phyloP scores from a whole-genome alignment of 2,888 invertebrate species.

The Ophion obscuratus region DNA sequence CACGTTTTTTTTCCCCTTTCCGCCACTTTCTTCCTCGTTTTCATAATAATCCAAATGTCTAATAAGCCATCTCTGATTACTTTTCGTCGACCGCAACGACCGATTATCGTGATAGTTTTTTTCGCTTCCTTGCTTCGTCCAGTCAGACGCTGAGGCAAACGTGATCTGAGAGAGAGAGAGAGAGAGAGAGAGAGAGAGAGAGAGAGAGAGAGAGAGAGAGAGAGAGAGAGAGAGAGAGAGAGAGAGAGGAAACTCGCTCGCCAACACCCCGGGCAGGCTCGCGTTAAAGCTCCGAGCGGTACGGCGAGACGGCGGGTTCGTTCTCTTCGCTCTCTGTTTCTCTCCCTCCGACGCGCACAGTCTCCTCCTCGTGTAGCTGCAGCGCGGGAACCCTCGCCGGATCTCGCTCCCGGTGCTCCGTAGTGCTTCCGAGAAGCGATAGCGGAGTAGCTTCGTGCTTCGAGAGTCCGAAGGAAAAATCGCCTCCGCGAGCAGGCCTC shows the following conservation, averaged over 20 bases:
- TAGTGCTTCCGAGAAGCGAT: constrained; percentile 75
- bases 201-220: constrained; percentile 37
- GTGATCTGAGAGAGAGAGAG: constrained; percentile 55
- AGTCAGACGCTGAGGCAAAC: constrained; percentile 52
- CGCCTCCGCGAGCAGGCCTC: constrained; percentile 56
- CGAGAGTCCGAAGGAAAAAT: constrained; percentile 48
- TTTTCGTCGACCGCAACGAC: constrained; percentile 19
- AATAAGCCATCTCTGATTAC: too few relatives aligned
- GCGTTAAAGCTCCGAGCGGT: constrained; percentile 61
- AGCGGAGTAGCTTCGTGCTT: constrained; percentile 58
- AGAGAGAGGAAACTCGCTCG: constrained; percentile 59
- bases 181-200: too few relatives aligned
- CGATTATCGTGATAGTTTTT: constrained; percentile 55
- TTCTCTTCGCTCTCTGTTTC: constrained; percentile 42
- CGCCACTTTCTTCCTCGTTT: background rate
- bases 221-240: too few relatives aligned
- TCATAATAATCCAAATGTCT: background rate
- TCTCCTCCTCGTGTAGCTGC: constrained; percentile 49
- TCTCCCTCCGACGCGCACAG: constrained; percentile 40
- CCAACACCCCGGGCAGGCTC: constrained; percentile 66
- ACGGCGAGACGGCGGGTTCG: constrained; percentile 47
- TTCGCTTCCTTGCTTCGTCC: background rate
- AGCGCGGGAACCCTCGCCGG: constrained; percentile 60
- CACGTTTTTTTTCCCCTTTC: background rate
- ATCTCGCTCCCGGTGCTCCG: constrained; percentile 70